Conservation (phyloP, 2,113 vertebrate genomes). For the Mixornis gularis region DNA sequence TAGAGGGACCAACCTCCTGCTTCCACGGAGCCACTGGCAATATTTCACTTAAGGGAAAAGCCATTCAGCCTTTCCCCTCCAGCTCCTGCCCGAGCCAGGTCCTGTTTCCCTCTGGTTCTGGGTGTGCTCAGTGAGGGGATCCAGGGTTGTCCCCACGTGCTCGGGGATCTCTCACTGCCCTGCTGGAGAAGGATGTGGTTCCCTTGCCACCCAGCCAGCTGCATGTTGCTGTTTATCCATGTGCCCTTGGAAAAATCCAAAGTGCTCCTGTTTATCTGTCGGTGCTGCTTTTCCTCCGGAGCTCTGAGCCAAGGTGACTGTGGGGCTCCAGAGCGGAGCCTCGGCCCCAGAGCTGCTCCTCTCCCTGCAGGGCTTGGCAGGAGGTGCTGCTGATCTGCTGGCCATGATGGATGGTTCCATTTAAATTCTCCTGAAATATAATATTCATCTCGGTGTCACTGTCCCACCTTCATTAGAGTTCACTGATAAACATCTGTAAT, state of each 20-base stretch:
- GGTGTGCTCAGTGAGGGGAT: background rate
- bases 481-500: slow-evolving; percentile 53
- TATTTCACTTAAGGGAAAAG: background rate
- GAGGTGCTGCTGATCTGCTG: background rate
- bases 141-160: fast-evolving
- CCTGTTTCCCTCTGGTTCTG: background rate
- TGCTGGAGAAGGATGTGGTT: fast-evolving
- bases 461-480: slow-evolving; percentile 58
- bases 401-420: slow-evolving; percentile 60
- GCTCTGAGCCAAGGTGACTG: background rate
- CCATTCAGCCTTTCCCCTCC: background rate
- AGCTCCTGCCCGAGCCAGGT: fast-evolving
- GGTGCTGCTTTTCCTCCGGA: background rate
- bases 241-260: background rate
- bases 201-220: fast-evolving
- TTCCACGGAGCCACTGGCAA: background rate
- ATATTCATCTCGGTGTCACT: slow-evolving; percentile 43
- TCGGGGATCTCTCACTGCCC: fast-evolving
- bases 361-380: background rate
- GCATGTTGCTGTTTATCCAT: background rate
- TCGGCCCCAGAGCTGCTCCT: fast-evolving
- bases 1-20: background rate
- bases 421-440: slow-evolving; percentile 46
- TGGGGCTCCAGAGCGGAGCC: background rate
- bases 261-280: background rate